A percentile compares a stretch with the other conserved stretches of the same genome.
Evolutionary conservation across 2,888 invertebrate species (phyloP).

Genomic region (Meteorus colon): DNA sequence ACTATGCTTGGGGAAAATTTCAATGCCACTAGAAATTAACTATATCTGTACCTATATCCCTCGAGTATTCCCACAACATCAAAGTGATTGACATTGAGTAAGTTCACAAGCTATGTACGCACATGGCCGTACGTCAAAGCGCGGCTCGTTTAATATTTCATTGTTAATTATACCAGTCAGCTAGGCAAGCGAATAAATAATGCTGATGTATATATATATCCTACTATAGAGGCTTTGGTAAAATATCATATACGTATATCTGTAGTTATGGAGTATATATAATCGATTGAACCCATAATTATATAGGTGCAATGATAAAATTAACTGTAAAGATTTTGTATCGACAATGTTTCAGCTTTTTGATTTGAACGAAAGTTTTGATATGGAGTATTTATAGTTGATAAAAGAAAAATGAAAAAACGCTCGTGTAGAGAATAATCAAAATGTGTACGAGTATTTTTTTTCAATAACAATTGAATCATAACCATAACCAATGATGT

Average conservation of each 20-base stretch:
- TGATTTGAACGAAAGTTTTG: background rate
- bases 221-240: background rate
- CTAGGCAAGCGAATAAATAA: slow-evolving; percentile 34
- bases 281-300: background rate
- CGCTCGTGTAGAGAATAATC: no score
- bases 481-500: background rate
- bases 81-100: slow-evolving; percentile 16
- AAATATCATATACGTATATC: slow-evolving; percentile 6
- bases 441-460: no score
- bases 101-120: background rate
- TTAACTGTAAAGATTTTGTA: no score
- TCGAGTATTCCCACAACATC: slow-evolving; percentile 6
- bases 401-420: no score
- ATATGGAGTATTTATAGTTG: no score
- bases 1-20: background rate
- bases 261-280: slow-evolving; percentile 9
- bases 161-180: slow-evolving; percentile 37
- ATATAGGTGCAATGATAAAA: no score
- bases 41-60: slow-evolving; percentile 17
- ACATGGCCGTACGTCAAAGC: slow-evolving; percentile 6
- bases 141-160: slow-evolving; percentile 35
- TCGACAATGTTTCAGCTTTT: slow-evolving; percentile 12
- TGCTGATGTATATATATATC: slow-evolving; percentile 1
- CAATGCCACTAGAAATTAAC: background rate
- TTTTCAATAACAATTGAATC: no score